Percentiles rank a stretch among this genome's conserved stretches.
Conservation (phyloP, 2,113 vertebrate species). For the Siniperca chuatsi region DNA sequence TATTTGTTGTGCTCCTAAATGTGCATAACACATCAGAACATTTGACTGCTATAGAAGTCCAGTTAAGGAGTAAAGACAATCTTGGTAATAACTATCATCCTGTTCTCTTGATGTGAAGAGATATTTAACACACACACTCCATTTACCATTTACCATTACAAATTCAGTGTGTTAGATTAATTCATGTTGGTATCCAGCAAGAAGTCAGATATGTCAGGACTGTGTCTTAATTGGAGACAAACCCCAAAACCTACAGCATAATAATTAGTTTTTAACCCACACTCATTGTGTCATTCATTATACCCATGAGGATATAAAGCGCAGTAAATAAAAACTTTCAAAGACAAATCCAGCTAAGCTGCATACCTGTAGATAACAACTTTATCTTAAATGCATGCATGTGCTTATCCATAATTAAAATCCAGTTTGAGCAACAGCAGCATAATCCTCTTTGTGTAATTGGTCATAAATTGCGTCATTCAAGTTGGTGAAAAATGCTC, state of each 20-base stretch:
- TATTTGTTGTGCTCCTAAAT: constrained; percentile 64
- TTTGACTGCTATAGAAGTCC: constrained; percentile 36
- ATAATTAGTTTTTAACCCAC: constrained; percentile 35
- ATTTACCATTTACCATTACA: constrained; percentile 2
- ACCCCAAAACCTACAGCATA: constrained; percentile 38
- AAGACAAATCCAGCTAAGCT: constrained; percentile 46
- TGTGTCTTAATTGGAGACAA: constrained; percentile 45
- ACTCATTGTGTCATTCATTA: constrained; percentile 28
- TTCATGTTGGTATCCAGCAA: constrained; percentile 13
- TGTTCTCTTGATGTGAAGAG: background rate
- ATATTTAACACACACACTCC: background rate
- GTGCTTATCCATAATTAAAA: constrained; percentile 47
- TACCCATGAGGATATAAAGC: constrained; percentile 11
- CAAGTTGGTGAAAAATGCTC: background rate
- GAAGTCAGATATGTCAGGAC: constrained; percentile 20
- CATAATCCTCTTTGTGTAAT: constrained; percentile 54
- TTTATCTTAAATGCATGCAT: constrained; percentile 52
- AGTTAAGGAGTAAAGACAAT: constrained; percentile 34
- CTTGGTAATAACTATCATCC: constrained; percentile 24
- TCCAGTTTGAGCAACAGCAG: constrained; percentile 35
- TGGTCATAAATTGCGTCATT: constrained; percentile 17
- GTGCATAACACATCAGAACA: constrained; percentile 40
- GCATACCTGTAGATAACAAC: constrained; percentile 48
- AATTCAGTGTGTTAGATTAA: constrained; percentile 41
- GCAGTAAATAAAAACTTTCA: constrained; percentile 40